Evolutionary conservation across 2,113 vertebrate species (phyloP), one percentile per base, ranked within the genome.

Genomic region (Mustela lutreola): DNA sequence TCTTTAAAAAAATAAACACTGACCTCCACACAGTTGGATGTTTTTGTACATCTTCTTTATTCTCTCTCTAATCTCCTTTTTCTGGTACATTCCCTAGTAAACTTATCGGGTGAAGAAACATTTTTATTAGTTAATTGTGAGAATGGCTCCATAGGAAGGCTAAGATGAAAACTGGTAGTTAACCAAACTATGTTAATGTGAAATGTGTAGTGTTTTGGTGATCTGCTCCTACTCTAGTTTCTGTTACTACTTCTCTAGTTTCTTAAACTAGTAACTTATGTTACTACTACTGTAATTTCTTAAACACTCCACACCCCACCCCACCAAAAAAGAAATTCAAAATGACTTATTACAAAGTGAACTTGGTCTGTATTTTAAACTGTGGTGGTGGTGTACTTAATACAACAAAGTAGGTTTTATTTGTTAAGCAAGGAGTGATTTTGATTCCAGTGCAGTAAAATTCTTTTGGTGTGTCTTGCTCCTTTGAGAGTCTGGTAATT

Each of bases 401-500:
- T 92, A 89, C 21, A 42, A 87, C 9, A 75, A 73, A 95, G 70
- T 88, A 94, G 14, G 2, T 86, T 87, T 95, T 90, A 53, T 87
- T 85, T 83, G 33, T 84, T 33, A 79, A 60, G 9, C 79, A 85
- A 89, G 76, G 48, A 88, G 65, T 92, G 53, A 89, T 92, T 95
- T 75, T 94, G 45, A 78, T 90, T 93, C 9, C 16, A 95, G 16
- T 84, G 7, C 8, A 65, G 39, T 31, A 97, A 93, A 91, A 94
- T 28, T 31, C 75, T 93, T 75, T 90, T 21, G 9, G 76, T 76
- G n/a, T 70, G 48, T 83, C 89, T 80, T 97, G 42, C 48, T 94
- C 95, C 81, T 97, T 89, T 90, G 80, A 80, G 70, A 93, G 24
- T 62, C 92, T 90, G 80, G 42, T 56, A 83, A 90, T 96, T 97